A percentile compares a stretch with the other conserved stretches of the same genome.
Conservation (phyloP, 2,113 vertebrate species). For the Hylia prasina region DNA sequence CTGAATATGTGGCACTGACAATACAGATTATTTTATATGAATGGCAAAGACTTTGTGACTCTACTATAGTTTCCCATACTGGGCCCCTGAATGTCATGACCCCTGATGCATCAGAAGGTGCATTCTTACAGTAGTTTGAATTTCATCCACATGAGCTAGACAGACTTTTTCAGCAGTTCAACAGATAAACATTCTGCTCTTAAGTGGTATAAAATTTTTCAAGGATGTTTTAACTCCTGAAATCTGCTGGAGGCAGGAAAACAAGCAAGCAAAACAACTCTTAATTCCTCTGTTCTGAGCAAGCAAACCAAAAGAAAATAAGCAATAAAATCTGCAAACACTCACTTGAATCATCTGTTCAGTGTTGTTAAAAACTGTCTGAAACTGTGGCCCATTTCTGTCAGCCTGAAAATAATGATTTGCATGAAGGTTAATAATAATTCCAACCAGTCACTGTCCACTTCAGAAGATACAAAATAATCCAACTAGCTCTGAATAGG, state of each 20-base stretch:
- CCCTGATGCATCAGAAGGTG: not conserved
- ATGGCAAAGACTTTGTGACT: not conserved
- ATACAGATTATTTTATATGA: not conserved
- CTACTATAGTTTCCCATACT: not conserved
- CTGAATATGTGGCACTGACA: not conserved
- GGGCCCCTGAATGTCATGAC: not conserved
- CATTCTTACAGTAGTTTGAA: not conserved
- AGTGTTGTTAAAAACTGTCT: slow-evolving; percentile 83
- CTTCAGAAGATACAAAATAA: not conserved
- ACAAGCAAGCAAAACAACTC: not conserved
- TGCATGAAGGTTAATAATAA: not conserved
- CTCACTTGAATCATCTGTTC: slow-evolving; percentile 91
- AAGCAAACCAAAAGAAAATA: not conserved
- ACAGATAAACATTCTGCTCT: not conserved
- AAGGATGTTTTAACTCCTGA: not conserved
- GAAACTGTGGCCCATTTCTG: slow-evolving; percentile 83
- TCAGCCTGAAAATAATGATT: slow-evolving; percentile 78
- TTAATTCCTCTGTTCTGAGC: not conserved
- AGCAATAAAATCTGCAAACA: not conserved
- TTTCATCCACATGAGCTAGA: not conserved
- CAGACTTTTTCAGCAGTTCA: not conserved
- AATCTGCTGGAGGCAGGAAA: not conserved
- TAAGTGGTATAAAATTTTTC: not conserved
- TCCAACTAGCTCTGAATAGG: not conserved
- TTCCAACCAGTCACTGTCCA: not conserved